Evolutionary conservation across 2,888 invertebrate genomes (phyloP), one percentile per base, ranked within the genome.

Genomic region (Acronicta alni): DNA sequence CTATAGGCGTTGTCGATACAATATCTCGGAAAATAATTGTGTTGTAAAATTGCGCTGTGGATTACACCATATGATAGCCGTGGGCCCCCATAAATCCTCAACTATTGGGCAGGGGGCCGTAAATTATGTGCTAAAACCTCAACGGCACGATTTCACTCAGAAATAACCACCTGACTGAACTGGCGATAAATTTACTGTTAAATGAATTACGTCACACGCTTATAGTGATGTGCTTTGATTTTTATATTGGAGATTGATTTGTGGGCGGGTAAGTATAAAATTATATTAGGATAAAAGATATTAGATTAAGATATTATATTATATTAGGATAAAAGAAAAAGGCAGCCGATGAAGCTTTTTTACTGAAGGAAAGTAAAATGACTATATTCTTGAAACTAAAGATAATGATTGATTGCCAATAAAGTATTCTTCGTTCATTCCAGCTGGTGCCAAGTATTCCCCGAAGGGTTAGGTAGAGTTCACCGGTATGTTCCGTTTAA

Each of bases 101-200:
- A 66, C 54, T 78, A 77, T 73, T 77, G 70, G 75, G 78, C 72
- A 78, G 67, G 71, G 69, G 61, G 65, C 75, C 53, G 73, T 78
- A 74, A 78, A 78, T 80, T 77, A 78, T 66, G 72, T 67, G 79
- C 72, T 75, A 72, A 80, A 79, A 74, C 77, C 66, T 70, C 57
- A 60, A 60, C 57, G 7, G 72, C 79, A 77, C 79, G 80, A 80
- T 71, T 77, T 72, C 68, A 77, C 73, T 73, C 55, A 65, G 66
- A 67, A 60, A 77, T 67, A 72, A 61, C 64, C 71, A 64, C 63
- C 62, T 72, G 71, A 67, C 48, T 59, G 56, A 44, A 43, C 47
- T 37, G 51, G 39, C 61, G 54, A 78, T 74, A 76, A 76, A 78
- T 76, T 72, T 67, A 44, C 16, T 53, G 52, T 61, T 72, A 74